phyloP scores from a whole-genome alignment of 2,113 vertebrate genomes.

The Pseudorhombus dupliciocellatus region DNA sequence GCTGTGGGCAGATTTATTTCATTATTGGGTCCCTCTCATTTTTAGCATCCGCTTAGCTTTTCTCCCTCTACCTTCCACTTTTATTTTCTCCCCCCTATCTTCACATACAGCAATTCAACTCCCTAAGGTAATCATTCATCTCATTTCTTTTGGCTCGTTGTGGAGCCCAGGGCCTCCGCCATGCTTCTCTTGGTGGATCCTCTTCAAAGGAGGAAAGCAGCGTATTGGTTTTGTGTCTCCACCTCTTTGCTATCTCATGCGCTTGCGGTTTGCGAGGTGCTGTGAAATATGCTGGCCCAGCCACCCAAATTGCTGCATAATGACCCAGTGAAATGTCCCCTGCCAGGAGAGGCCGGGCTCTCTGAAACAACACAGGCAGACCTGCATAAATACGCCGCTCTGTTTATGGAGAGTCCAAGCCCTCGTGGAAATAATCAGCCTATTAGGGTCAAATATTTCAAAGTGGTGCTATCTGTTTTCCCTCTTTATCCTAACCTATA shows the following conservation, averaged over 20 bases:
- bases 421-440: constrained; percentile 67
- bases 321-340: constrained; percentile 63
- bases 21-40: constrained; percentile 69
- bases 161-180: constrained; percentile 18
- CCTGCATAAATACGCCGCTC: constrained; percentile 63
- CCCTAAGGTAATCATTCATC: constrained; percentile 22
- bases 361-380: constrained; percentile 76
- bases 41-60: constrained; percentile 36
- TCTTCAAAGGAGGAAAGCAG: constrained; percentile 49
- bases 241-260: constrained; percentile 59
- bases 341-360: constrained; percentile 49
- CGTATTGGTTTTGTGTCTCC: constrained; percentile 51
- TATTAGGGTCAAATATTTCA: constrained; percentile 63
- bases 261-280: constrained; percentile 49
- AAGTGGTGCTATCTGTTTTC: constrained; percentile 50
- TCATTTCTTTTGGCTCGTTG: constrained; percentile 24
- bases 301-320: constrained; percentile 64
- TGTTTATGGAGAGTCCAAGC: constrained; percentile 43
- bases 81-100: background rate
- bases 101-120: constrained; percentile 28
- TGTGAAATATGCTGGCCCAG: constrained; percentile 57
- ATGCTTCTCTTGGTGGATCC: constrained; percentile 27
- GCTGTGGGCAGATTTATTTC: constrained; percentile 79
- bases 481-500: constrained; percentile 41
- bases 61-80: constrained; percentile 7